Conservation (phyloP, 2,888 invertebrate species). For the Vanessa cardui region DNA sequence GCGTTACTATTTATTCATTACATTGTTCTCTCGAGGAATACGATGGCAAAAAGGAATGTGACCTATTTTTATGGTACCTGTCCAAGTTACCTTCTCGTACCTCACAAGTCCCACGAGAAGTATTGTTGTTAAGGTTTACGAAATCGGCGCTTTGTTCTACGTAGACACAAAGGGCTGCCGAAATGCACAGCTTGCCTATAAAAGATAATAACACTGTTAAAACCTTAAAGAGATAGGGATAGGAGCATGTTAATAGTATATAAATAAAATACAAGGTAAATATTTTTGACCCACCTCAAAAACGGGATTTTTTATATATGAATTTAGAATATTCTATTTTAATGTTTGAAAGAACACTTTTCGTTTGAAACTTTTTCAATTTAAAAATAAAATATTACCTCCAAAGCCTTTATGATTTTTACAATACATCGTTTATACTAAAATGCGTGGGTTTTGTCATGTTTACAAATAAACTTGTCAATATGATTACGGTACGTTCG, state of each 20-base stretch:
- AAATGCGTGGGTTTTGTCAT: too few relatives aligned
- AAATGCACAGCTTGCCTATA: not conserved
- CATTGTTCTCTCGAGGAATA: not conserved
- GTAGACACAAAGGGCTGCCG: not conserved
- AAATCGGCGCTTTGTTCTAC: constrained; percentile 1
- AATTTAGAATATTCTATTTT: too few relatives aligned
- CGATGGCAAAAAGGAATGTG: constrained; percentile 12
- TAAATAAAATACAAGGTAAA: too few relatives aligned
- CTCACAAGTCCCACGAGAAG: constrained; percentile 13
- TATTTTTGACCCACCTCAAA: too few relatives aligned
- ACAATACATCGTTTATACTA: too few relatives aligned
- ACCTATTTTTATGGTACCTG: constrained; percentile 22
- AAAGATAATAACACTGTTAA: not conserved
- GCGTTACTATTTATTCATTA: not conserved
- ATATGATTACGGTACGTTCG: too few relatives aligned
- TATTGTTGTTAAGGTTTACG: constrained; percentile 6
- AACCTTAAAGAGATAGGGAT: not conserved
- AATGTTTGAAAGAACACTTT: too few relatives aligned
- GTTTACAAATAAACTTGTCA: too few relatives aligned
- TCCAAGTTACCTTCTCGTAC: constrained; percentile 11
- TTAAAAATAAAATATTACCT: too few relatives aligned
- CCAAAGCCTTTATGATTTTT: too few relatives aligned
- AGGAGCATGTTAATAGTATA: not conserved
- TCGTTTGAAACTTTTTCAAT: too few relatives aligned
- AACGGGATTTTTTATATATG: too few relatives aligned